Base-by-base conservation (phyloP, 2,797 vertebrate species). In the Sphaeramia orbicularis region DNA sequence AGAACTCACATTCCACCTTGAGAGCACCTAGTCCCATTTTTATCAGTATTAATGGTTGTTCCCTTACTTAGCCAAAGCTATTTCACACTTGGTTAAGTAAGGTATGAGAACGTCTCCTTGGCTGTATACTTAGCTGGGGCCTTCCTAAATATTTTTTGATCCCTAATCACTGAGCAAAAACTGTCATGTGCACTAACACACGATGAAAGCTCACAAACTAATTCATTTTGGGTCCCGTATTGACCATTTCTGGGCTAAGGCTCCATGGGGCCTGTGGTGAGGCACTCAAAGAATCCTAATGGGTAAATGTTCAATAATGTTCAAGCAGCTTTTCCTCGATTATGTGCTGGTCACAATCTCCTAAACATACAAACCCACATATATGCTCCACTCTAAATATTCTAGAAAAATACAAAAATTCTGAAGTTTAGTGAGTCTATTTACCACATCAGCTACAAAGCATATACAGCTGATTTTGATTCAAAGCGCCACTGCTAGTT, bases 1-100 rank as follows among this genome's bases (percentile, higher is more conserved):
- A 87, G 87, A 90, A 89, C 89, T 92, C 92, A 86, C 88, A 93
- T 91, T 92, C 91, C 92, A 95, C 94, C 93, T 94, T 94, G 92
- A 94, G 91, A 91, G 83, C 83, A 91, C 88, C 89, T 92, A 88
- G 86, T 86, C 78, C 87, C 80, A 78, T 82, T 90, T 92, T 94
- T 94, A 95, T 95, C 92, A 95, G 92, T 93, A 94, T 95, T 95
- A 95, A 94, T 95, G 92, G 93, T 92, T 89, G 92, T 90, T 88
- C 90, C 87, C 86, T 90, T 92, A 94, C 93, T 94, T 94, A 93
- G 90, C 94, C 90, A 91, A 93, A 94, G 93, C 93, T 94, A 95
- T 95, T 95, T 94, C 94, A 95, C 94, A 95, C 93, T 93, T 95
- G 93, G 94, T 94, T 95, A 94, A 89, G 80, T 87, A 64, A 83